Evolutionary conservation across 2,113 vertebrate genomes (phyloP).

Genomic region (Oryzias woworae): DNA sequence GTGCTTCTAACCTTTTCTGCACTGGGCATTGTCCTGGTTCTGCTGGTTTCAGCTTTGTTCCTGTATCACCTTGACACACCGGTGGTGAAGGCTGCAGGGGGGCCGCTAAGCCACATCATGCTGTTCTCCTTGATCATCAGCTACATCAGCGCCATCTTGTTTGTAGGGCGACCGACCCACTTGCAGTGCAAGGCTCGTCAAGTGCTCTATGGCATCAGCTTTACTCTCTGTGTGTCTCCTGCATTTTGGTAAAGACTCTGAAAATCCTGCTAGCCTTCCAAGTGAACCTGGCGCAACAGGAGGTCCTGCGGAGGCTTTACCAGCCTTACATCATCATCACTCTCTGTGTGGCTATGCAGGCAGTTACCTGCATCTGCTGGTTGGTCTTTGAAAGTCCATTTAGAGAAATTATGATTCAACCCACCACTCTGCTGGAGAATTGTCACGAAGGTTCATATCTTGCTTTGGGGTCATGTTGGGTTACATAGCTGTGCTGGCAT

Average conservation of each 20-base stretch:
- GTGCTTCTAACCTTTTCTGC: constrained; percentile 77
- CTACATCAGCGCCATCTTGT: constrained; percentile 81
- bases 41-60: constrained; percentile 81
- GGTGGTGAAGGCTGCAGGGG: constrained; percentile 83
- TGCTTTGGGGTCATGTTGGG: constrained; percentile 83
- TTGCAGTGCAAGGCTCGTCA: constrained; percentile 83
- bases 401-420: constrained; percentile 52
- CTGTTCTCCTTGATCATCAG: constrained; percentile 83
- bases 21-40: constrained; percentile 77
- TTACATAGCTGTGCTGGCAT: constrained; percentile 81
- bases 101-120: constrained; percentile 82
- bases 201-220: constrained; percentile 85
- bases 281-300: constrained; percentile 81
- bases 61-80: constrained; percentile 81
- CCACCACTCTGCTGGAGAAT: constrained; percentile 76
- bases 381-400: constrained; percentile 77
- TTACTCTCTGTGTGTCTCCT: constrained; percentile 85
- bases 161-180: constrained; percentile 80
- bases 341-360: constrained; percentile 78
- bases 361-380: constrained; percentile 80
- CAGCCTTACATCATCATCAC: constrained; percentile 74
- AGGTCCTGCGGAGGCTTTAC: constrained; percentile 75
- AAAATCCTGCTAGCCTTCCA: constrained; percentile 90
- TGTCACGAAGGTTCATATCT: constrained; percentile 83
- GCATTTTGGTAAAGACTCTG: constrained; percentile 88